Conservation (phyloP, 2,888 invertebrate species). For the Eupithecia tripunctaria region DNA sequence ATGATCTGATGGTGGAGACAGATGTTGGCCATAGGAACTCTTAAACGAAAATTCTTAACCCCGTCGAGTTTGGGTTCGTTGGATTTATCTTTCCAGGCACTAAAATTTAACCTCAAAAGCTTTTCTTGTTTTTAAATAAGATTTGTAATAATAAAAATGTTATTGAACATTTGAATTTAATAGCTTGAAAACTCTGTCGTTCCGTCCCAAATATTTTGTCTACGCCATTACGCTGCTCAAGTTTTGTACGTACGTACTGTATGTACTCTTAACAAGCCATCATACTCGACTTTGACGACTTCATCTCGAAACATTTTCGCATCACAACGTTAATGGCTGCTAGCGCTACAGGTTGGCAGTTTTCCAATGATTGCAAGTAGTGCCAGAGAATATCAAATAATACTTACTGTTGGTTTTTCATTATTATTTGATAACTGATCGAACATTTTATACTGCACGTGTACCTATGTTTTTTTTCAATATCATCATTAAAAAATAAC, state of each 20-base stretch:
- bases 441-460: not conserved
- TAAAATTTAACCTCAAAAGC: too few relatives aligned
- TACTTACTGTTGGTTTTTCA: not conserved
- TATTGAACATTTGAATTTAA: not conserved
- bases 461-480: too few relatives aligned
- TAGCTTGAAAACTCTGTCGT: not conserved
- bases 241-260: not conserved
- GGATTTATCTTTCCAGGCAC: too few relatives aligned
- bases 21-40: too few relatives aligned
- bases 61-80: too few relatives aligned
- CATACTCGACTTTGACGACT: not conserved
- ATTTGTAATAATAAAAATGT: too few relatives aligned
- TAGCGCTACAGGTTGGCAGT: slow-evolving; percentile 8
- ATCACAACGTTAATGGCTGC: not conserved
- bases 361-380: slow-evolving; percentile 1
- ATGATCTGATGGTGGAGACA: too few relatives aligned
- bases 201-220: not conserved
- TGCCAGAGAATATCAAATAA: not conserved
- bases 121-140: too few relatives aligned
- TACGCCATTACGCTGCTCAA: not conserved
- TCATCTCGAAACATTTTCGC: slow-evolving; percentile 5
- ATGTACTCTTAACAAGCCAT: not conserved
- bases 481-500: too few relatives aligned
- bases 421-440: not conserved
- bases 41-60: too few relatives aligned